These are phyloP conservation scores for Coccyzus lansbergi DNA, from an alignment of 2,797 vertebrate species.

Conservation along the genomic window DNA sequence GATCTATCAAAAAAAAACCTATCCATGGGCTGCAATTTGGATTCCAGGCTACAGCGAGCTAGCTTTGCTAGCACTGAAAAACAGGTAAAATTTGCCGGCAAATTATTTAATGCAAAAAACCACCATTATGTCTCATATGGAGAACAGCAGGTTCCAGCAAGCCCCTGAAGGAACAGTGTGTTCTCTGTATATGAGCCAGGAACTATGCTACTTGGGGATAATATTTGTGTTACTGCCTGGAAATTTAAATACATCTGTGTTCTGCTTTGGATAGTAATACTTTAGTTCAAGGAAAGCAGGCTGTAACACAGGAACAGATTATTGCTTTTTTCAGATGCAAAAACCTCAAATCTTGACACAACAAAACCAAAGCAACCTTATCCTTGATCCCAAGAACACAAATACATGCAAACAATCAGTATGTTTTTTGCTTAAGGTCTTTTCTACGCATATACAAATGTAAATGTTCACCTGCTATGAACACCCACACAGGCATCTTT, in stretches of 20 bases:
- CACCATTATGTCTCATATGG: neutral
- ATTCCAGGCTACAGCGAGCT: neutral
- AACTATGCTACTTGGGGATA: neutral
- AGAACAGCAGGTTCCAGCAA: constrained; percentile 2
- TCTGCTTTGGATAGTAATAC: neutral
- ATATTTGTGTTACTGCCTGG: constrained; percentile 8
- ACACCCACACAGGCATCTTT: neutral
- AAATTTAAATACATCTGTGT: constrained; percentile 20
- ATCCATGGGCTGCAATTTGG: neutral
- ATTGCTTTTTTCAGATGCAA: neutral
- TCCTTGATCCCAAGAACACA: neutral
- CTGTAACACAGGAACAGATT: neutral
- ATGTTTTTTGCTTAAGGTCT: neutral
- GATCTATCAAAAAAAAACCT: neutral
- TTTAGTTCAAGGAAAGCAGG: neutral
- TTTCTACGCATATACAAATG: neutral
- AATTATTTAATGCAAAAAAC: neutral
- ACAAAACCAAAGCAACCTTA: neutral
- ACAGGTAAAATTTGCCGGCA: neutral
- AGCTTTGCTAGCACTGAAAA: neutral
- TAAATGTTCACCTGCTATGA: neutral
- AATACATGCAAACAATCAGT: neutral
- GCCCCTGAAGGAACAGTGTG: neutral
- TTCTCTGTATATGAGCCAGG: neutral
- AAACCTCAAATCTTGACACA: neutral